Percentiles rank a stretch among this genome's conserved stretches.
Conservation (phyloP, 2,888 invertebrate species). For the Halictus quadricinctus region DNA sequence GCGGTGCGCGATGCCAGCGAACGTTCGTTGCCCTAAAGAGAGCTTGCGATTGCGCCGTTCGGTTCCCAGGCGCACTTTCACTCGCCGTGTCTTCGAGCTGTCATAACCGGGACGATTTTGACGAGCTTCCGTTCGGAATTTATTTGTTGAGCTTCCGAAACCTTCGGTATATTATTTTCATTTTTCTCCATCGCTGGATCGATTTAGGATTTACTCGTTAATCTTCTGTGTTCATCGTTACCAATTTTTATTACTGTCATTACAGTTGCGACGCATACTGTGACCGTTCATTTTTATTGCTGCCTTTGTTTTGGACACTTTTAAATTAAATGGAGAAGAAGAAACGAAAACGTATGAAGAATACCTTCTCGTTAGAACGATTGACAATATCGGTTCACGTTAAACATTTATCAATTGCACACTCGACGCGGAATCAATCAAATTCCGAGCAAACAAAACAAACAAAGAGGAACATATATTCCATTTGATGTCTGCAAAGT, state of each 20-base stretch:
- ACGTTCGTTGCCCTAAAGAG: slow-evolving; percentile 7
- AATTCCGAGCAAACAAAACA: neutral
- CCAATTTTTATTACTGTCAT: neutral
- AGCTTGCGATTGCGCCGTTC: neutral
- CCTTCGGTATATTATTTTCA: neutral
- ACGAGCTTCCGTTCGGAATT: neutral
- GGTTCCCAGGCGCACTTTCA: neutral
- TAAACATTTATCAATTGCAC: neutral
- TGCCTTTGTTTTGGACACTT: too few species aligned
- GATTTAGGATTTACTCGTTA: neutral
- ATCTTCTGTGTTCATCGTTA: neutral
- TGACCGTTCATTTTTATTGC: too few species aligned
- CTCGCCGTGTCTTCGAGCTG: neutral
- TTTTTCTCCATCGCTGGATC: too few species aligned
- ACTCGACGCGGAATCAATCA: neutral
- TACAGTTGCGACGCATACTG: too few species aligned
- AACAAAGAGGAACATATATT: neutral
- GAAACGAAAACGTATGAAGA: neutral
- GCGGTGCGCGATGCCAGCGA: neutral
- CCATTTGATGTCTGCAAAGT: neutral
- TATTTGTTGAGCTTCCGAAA: neutral
- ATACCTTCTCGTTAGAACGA: neutral
- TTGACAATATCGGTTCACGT: neutral
- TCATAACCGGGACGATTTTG: neutral
- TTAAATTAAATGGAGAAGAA: too few species aligned